Evolutionary conservation across 2,113 vertebrate genomes (phyloP), one percentile per base, ranked within the genome.

Genomic region (Sphaerodactylus townsendi): DNA sequence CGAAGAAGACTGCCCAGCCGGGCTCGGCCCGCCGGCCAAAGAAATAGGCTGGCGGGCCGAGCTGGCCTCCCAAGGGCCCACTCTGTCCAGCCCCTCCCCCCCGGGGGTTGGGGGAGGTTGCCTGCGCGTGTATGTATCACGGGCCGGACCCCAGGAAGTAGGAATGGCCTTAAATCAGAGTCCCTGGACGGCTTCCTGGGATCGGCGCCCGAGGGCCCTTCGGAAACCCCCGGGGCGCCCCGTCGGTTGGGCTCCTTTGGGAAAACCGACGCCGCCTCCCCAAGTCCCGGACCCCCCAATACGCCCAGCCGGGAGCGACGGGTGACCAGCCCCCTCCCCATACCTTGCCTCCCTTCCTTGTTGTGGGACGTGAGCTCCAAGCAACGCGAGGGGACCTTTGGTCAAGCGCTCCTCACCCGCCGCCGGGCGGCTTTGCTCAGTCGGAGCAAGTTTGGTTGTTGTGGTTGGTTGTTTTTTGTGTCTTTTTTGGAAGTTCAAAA

Each of bases 11-110:
- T 97, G 96, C 97, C n/a, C 13, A 6, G 33, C 30, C 37, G 96
- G 97, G 97, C 96, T 97, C 97, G 96, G 96, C 96, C 95, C 96
- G 96, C 97, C 97, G 98, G 99, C 98, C 98, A 98, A 99, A 99
- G 96, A 97, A 95, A 97, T 84, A 97, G 97, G 96, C 96, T 96
- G 96, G 95, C 96, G 23, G 76, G 7, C 23, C 7, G 59, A 62
- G 9, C 10, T 13, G 33, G n/a, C 6, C 28, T 79, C 13, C 78
- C 33, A 25, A 33, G 65, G n/a, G 23, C 5, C 97, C 97, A 97
- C 94, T 96, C 96, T 96, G 95, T 98, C 98, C 97, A 98, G 98
- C 97, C 98, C 96, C 97, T 96, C 96, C n/a, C n/a, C n/a, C n/a
- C n/a, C n/a, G n/a, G 95, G 95, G 95, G 97, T 96, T 95, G 92